These are phyloP conservation scores for Drosophila leontia DNA, from an alignment of 1,140 invertebrate genomes.

Conservation along the genomic window DNA sequence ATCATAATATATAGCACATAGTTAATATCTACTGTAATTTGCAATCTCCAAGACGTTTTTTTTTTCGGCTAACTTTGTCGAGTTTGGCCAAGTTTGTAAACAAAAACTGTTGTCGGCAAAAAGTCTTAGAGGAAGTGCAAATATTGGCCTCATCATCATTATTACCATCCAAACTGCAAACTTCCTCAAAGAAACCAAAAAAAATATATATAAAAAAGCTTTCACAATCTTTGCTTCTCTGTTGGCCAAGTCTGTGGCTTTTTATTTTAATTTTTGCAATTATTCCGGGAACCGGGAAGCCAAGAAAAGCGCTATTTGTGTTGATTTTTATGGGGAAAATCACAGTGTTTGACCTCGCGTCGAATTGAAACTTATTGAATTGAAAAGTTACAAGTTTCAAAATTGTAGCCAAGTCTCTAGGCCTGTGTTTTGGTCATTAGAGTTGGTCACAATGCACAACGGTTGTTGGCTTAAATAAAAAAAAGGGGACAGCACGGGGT, in stretches of 20 bases:
- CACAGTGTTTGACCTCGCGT: conserved; percentile 35
- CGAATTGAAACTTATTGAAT: conserved; percentile 1
- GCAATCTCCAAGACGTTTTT: not conserved
- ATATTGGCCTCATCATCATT: conserved; percentile 55
- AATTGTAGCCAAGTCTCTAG: conserved; percentile 11
- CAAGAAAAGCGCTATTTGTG: not conserved
- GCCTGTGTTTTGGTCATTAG: conserved; percentile 37
- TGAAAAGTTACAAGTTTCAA: not conserved
- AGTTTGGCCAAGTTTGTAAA: conserved; percentile 19
- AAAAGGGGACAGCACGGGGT: not conserved
- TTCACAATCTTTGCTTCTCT: conserved; percentile 42
- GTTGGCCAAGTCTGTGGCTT: conserved; percentile 2
- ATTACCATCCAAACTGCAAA: conserved; percentile 45
- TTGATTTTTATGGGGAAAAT: conserved; percentile 3
- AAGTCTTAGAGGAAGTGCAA: conserved; percentile 70
- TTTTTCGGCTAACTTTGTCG: conserved; percentile 11
- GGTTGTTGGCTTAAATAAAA: conserved; percentile 6
- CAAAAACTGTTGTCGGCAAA: conserved; percentile 36
- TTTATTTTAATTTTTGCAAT: conserved; percentile 32
- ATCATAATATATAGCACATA: too few relatives aligned
- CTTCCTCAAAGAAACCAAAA: conserved; percentile 48
- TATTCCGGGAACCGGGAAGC: conserved; percentile 37
- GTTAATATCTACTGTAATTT: not conserved
- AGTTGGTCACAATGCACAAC: conserved; percentile 53
- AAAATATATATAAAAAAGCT: conserved; percentile 33